These are phyloP conservation scores for Synergus gifuensis DNA, from an alignment of 2,888 invertebrate species.

Conservation along the genomic window DNA sequence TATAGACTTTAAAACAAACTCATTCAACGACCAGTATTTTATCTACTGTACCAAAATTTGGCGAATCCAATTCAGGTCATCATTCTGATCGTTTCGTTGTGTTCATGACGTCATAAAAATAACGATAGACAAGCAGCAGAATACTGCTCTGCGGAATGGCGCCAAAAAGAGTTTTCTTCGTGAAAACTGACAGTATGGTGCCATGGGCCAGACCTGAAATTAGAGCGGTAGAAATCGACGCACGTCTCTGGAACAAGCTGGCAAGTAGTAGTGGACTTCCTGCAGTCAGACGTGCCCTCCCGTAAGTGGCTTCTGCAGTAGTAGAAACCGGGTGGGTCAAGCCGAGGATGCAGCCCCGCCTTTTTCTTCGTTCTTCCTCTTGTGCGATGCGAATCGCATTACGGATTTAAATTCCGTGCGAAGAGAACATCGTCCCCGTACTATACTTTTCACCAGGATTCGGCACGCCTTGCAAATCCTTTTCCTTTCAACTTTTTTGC, in stretches of 20 bases:
- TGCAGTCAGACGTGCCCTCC: conserved; percentile 62
- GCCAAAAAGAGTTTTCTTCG: neutral
- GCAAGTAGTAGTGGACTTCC: conserved; percentile 61
- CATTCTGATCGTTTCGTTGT: conserved; percentile 12
- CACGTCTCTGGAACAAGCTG: conserved; percentile 67
- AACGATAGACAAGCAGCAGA: neutral
- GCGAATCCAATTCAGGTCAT: conserved; percentile 18
- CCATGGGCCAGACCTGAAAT: conserved; percentile 50
- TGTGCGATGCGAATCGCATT: conserved; percentile 9
- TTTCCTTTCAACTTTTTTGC: conserved; percentile 39
- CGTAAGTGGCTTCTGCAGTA: conserved; percentile 54
- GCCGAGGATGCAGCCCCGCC: conserved; percentile 30
- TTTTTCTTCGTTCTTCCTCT: neutral
- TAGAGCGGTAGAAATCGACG: conserved; percentile 66
- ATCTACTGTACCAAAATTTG: neutral
- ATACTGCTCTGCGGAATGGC: neutral
- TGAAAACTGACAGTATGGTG: neutral
- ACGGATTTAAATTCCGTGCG: conserved; percentile 35
- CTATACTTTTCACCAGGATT: conserved; percentile 35
- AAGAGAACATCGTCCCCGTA: conserved; percentile 36
- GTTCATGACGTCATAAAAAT: conserved; percentile 22
- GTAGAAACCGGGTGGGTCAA: conserved; percentile 41
- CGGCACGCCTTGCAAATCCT: conserved; percentile 39
- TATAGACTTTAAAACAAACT: conserved; percentile 9
- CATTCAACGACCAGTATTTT: neutral